phyloP scores from a whole-genome alignment of 2,113 vertebrate genomes.

The Notothenia coriiceps region DNA sequence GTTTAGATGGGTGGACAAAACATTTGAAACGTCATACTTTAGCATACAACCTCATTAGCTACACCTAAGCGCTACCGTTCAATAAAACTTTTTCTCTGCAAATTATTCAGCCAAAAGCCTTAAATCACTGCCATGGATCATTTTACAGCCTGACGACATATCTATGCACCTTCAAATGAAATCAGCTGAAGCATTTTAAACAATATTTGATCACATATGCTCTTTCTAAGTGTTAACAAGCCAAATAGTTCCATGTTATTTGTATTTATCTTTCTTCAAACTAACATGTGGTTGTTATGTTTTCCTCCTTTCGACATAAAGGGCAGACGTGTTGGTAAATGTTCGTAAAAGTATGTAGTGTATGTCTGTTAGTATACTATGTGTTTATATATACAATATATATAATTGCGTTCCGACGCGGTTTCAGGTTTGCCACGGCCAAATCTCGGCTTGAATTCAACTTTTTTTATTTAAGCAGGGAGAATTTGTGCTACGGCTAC shows the following conservation, averaged over 20 bases:
- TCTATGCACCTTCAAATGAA: conserved; percentile 55
- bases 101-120: conserved; percentile 60
- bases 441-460: neutral
- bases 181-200: neutral
- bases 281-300: neutral
- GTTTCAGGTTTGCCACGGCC: neutral
- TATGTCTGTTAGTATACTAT: neutral
- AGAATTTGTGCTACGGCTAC: neutral
- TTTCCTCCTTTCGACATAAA: neutral
- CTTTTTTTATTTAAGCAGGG: neutral
- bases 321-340: neutral
- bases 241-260: conserved; percentile 14
- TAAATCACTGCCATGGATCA: conserved; percentile 51
- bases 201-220: neutral
- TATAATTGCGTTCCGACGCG: too few species aligned
- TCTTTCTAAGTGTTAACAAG: neutral
- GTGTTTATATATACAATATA: neutral
- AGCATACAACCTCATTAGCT: too few species aligned
- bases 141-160: neutral
- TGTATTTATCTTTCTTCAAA: neutral
- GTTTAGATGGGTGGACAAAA: neutral
- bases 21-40: neutral
- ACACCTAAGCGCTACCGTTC: too few species aligned
- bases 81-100: too few species aligned
- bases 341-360: neutral